These are phyloP conservation scores for Tachina lurida DNA, from an alignment of 2,888 invertebrate genomes.

Conservation along the genomic window DNA sequence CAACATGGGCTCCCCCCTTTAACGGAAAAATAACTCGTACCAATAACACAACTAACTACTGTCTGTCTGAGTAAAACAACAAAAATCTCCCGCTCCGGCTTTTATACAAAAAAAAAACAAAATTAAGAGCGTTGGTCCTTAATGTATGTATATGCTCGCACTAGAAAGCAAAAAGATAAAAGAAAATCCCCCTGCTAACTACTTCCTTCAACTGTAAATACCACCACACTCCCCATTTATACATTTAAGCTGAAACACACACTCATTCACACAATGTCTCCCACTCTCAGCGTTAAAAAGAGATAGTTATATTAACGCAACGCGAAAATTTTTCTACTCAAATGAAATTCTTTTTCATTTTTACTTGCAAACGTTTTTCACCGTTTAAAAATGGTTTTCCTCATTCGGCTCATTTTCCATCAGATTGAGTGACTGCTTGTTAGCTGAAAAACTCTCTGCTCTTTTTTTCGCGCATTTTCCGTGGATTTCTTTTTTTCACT, in stretches of 20 bases:
- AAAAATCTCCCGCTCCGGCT: constrained; percentile 39
- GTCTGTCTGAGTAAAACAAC: constrained; percentile 16
- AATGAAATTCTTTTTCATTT: neutral
- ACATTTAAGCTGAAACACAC: neutral
- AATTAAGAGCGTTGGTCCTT: constrained; percentile 1
- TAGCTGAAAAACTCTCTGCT: constrained; percentile 15
- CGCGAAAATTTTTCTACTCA: constrained; percentile 52
- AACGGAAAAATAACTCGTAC: constrained; percentile 15
- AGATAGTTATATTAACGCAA: constrained; percentile 58
- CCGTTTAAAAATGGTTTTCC: constrained; percentile 10
- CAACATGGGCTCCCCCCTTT: constrained; percentile 28
- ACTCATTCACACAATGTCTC: neutral
- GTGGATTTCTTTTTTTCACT: constrained; percentile 56
- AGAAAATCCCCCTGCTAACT: constrained; percentile 20
- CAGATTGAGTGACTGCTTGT: constrained; percentile 37
- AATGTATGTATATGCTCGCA: constrained; percentile 3
- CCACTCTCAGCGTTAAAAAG: constrained; percentile 50
- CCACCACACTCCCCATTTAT: neutral
- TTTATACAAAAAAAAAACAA: neutral
- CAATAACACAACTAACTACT: neutral
- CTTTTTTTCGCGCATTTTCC: constrained; percentile 66
- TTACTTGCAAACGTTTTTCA: neutral
- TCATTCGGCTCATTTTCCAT: constrained; percentile 17
- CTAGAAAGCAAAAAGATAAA: constrained; percentile 18
- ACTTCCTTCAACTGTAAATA: neutral